A percentile compares a stretch with the other conserved stretches of the same genome.
Evolutionary conservation across 2,113 vertebrate genomes (phyloP).

Genomic region (Labeo rohita): DNA sequence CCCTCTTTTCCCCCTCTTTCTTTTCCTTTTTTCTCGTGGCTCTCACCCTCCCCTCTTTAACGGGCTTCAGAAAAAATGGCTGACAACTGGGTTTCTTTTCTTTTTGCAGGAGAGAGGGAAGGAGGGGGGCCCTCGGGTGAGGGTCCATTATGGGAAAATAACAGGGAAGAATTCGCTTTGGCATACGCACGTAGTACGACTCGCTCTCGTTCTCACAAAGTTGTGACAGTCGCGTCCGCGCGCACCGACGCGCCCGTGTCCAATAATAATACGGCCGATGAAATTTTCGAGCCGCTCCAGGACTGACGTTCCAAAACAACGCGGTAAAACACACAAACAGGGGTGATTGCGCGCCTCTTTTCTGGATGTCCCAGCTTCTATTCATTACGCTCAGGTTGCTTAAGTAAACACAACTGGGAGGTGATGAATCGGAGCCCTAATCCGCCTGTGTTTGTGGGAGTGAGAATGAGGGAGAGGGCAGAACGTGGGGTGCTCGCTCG

Average conservation of each 20-base stretch:
- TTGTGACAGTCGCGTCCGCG: slow-evolving; percentile 29
- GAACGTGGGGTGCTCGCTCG: slow-evolving; percentile 37
- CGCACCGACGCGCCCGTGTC: slow-evolving; percentile 34
- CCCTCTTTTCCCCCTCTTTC: not conserved
- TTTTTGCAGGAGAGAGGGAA: slow-evolving; percentile 29
- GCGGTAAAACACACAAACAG: slow-evolving; percentile 55
- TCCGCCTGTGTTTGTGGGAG: slow-evolving; percentile 75
- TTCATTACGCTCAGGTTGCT: slow-evolving; percentile 74
- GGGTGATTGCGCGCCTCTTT: slow-evolving; percentile 53
- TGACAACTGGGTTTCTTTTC: slow-evolving; percentile 60
- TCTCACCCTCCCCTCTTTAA: slow-evolving; percentile 52
- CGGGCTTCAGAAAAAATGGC: slow-evolving; percentile 62
- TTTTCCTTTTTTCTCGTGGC: slow-evolving; percentile 31
- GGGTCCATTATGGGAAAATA: slow-evolving; percentile 58
- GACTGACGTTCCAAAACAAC: slow-evolving; percentile 51
- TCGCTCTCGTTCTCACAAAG: slow-evolving; percentile 20
- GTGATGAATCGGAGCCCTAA: slow-evolving; percentile 78
- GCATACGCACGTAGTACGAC: slow-evolving; percentile 28
- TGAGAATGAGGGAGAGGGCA: slow-evolving; percentile 68
- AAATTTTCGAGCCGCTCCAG: slow-evolving; percentile 32
- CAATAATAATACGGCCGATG: slow-evolving; percentile 47
- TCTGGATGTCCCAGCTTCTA: slow-evolving; percentile 57
- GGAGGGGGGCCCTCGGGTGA: slow-evolving; percentile 39
- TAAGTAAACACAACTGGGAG: slow-evolving; percentile 77
- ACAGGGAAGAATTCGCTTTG: slow-evolving; percentile 53